A percentile compares a stretch with the other conserved stretches of the same genome.
Conservation (phyloP, 2,797 vertebrate genomes). For the Chanos chanos region DNA sequence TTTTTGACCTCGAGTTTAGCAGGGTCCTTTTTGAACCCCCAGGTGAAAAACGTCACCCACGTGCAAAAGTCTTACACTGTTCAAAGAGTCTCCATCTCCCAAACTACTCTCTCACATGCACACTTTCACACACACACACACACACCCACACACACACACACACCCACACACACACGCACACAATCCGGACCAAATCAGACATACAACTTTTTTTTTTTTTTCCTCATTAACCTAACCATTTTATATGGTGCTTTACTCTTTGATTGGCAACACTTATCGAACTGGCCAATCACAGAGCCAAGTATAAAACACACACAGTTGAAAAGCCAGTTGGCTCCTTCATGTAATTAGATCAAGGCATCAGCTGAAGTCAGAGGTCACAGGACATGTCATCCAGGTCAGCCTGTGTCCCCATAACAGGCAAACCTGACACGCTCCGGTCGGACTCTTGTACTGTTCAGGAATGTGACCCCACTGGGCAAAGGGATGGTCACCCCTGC, state of each 20-base stretch:
- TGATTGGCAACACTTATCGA: too few relatives aligned
- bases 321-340: neutral
- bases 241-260: too few relatives aligned
- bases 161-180: too few relatives aligned
- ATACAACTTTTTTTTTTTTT: too few relatives aligned
- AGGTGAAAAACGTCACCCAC: conserved; percentile 45
- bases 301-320: neutral
- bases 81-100: neutral
- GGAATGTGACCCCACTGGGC: too few relatives aligned
- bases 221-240: neutral
- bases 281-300: neutral
- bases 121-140: neutral
- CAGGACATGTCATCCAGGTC: neutral
- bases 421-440: too few relatives aligned
- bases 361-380: neutral
- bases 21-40: neutral
- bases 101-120: too few relatives aligned
- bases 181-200: too few relatives aligned
- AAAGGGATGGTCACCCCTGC: too few relatives aligned
- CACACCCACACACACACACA: too few relatives aligned
- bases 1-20: neutral
- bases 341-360: neutral
- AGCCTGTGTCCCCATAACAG: too few relatives aligned
- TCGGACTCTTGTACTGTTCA: too few relatives aligned
- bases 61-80: conserved; percentile 18